phyloP scores from a whole-genome alignment of 2,797 vertebrate genomes.

The Rhinella marina region DNA sequence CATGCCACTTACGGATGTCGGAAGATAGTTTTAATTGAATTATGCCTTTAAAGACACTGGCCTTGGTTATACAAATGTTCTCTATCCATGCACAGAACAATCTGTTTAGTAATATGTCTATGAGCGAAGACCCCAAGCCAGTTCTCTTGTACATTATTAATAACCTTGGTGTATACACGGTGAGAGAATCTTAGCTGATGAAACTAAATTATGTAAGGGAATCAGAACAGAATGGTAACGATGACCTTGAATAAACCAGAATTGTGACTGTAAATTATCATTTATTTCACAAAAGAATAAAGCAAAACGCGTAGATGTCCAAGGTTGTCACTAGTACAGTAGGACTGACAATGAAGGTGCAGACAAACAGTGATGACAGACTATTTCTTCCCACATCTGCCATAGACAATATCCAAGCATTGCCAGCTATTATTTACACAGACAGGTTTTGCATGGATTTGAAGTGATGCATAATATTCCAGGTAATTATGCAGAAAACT shows the following conservation, averaged over 20 bases:
- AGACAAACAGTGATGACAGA: background rate
- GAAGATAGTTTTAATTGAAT: background rate
- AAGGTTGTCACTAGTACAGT: background rate
- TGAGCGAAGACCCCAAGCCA: conserved; percentile 4
- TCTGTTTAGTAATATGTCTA: conserved; percentile 39
- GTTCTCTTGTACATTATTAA: conserved; percentile 38
- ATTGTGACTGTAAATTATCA: conserved; percentile 2
- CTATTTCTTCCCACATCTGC: background rate
- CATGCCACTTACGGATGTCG: background rate
- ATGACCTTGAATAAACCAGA: conserved; percentile 29
- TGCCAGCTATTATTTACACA: background rate
- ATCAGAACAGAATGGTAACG: background rate
- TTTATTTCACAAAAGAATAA: background rate
- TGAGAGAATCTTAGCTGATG: conserved; percentile 20
- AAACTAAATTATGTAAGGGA: conserved; percentile 37
- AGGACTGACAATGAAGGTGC: background rate
- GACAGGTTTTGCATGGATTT: background rate
- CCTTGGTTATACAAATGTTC: conserved; percentile 8
- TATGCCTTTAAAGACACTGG: background rate
- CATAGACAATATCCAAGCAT: background rate
- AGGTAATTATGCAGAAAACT: background rate
- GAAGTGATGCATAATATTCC: background rate
- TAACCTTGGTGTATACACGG: conserved; percentile 25
- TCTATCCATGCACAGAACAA: conserved; percentile 20
- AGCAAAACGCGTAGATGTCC: background rate